These are phyloP conservation scores for Rhyzopertha dominica DNA, from an alignment of 1,140 invertebrate genomes.

Conservation along the genomic window DNA sequence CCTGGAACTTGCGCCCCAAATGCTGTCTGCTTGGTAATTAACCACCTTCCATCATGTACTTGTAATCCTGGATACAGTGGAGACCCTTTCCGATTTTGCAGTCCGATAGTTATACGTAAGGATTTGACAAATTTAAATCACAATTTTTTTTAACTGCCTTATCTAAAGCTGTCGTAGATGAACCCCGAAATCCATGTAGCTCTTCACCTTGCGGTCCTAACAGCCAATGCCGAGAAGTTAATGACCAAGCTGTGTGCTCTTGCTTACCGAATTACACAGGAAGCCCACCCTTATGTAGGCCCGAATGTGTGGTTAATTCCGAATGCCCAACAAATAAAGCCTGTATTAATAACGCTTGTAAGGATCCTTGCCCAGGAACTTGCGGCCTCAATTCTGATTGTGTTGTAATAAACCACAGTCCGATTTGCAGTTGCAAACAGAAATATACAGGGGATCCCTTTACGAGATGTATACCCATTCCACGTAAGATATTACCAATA, in stretches of 20 bases:
- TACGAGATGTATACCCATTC: constrained; percentile 55
- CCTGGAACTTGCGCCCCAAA: constrained; percentile 65
- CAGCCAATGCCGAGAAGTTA: constrained; percentile 64
- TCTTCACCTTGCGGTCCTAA: constrained; percentile 73
- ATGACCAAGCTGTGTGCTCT: constrained; percentile 65
- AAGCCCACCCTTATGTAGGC: constrained; percentile 65
- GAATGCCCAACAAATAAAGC: constrained; percentile 66
- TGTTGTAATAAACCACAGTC: constrained; percentile 56
- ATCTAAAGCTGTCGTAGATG: constrained; percentile 47
- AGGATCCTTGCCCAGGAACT: constrained; percentile 70
- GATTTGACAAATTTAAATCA: constrained; percentile 2
- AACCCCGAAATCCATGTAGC: constrained; percentile 56
- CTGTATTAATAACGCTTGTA: constrained; percentile 73
- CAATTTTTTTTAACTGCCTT: constrained; percentile 30
- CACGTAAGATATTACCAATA: too few species aligned
- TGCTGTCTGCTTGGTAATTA: constrained; percentile 63
- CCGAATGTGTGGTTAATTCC: constrained; percentile 70
- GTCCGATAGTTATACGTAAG: constrained; percentile 21
- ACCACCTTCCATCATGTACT: constrained; percentile 64
- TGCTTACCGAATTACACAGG: constrained; percentile 66
- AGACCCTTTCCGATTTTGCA: constrained; percentile 61
- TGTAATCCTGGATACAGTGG: constrained; percentile 64
- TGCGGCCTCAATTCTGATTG: constrained; percentile 71
- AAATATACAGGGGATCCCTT: constrained; percentile 74
- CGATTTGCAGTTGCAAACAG: constrained; percentile 64